Evolutionary conservation across 2,797 vertebrate species (phyloP), one percentile per base, ranked within the genome.

Genomic region (Darevskia mixta): DNA sequence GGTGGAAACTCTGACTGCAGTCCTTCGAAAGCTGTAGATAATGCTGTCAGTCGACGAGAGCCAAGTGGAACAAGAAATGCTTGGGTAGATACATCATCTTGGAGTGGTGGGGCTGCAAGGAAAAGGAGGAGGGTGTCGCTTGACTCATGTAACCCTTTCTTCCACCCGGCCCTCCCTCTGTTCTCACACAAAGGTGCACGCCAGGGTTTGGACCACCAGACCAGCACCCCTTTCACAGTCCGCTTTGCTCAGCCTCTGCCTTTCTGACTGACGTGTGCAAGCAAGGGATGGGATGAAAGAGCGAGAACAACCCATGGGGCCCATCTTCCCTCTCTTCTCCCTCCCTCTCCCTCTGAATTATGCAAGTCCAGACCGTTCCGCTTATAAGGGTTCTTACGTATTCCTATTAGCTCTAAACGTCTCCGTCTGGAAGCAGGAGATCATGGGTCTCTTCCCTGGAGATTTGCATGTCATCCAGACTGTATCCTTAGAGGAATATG

Each of bases 1-100:
- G 71, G 82, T 92, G 94, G 94, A 94, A 93, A 95, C 93, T 94
- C 88, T 95, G 92, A 93, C 15, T 81, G 55, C 4, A 2, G 78
- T 75, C 82, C 1, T 79, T 32, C 5, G 10, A 0, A 78, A 88
- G 90, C 91, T 58, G 79, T 67, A 86, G 92, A 92, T 89, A 94
- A 91, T 75, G 29, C 1, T 45, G 81, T 78, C 83, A 84, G 75
- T 1, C 4, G 35, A 7, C 0, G 87, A 79, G 71, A 92, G 90
- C 92, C 93, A 94, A 91, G 81, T 92, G 92, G 90, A 95, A 75
- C 91, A 80, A 87, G 86, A 8, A 43, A 55, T 90, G 86, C 72
- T 93, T 89, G 88, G 94, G 90, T n/a, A 87, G 6, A 0, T 85
- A 77, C 78, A 87, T 87, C 89, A 87, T 81, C 61, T 64, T 41